These are phyloP conservation scores for Sebastes iracundus DNA, from an alignment of 2,797 vertebrate genomes.

Conservation along the genomic window DNA sequence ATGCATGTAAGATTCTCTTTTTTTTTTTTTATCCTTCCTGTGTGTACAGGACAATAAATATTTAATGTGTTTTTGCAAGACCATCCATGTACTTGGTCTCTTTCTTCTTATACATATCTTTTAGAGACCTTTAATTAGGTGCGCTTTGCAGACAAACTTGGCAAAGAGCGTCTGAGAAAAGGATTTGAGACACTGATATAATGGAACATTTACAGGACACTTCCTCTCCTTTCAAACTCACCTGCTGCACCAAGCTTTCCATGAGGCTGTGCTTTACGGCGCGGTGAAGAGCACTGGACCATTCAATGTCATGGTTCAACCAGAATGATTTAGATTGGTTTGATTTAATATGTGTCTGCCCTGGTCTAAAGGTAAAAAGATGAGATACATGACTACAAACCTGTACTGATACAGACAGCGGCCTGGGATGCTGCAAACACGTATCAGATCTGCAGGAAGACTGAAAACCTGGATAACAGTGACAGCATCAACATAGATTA, in stretches of 20 bases:
- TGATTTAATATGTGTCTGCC: neutral
- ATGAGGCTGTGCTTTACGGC: conserved; percentile 54
- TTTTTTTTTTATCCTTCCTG: neutral
- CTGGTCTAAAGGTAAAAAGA: conserved; percentile 19
- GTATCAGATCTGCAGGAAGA: neutral
- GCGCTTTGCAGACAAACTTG: neutral
- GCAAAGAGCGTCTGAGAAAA: neutral
- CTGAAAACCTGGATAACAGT: neutral
- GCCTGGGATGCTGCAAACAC: neutral
- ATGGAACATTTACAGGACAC: neutral
- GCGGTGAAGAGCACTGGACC: conserved; percentile 41
- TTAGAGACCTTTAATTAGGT: neutral
- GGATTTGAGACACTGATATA: neutral
- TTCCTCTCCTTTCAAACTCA: conserved; percentile 15
- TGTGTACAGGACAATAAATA: neutral
- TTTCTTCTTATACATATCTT: neutral
- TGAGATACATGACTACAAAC: conserved; percentile 16
- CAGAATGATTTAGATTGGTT: conserved; percentile 42
- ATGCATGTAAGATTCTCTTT: neutral
- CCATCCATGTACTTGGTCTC: neutral
- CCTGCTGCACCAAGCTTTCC: conserved; percentile 48
- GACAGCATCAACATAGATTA: neutral
- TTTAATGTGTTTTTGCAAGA: neutral
- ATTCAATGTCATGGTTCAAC: conserved; percentile 36
- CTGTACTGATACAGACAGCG: neutral